Evolutionary conservation across 2,888 invertebrate genomes (phyloP), one percentile per base, ranked within the genome.

Genomic region (Ctenicera cuprea): DNA sequence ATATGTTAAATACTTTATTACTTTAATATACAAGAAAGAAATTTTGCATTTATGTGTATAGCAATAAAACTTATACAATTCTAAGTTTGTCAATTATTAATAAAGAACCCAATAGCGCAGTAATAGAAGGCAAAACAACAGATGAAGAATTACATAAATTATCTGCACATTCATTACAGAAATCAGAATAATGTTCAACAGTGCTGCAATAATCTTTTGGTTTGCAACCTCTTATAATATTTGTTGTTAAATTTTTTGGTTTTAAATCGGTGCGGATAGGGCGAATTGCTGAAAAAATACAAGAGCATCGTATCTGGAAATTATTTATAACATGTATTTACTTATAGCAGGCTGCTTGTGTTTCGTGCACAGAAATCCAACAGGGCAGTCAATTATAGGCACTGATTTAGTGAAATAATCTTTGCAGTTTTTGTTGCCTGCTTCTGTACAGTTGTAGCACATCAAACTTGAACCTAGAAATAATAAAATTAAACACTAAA

Each of bases 151-250:
- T 65, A 20, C 65, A 65, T 20, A 37, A 37, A 7, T 65, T 20
- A 3, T n/a, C 18, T n/a, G 20, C 16, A 8, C 65, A 65, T 7
- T 1, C 12, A 8, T 5, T 3, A 22, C 65, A 65, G 16, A 33
- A 65, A n/a, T 65, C 52, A 5, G 65, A 50, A 14, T 14, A 65
- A 12, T 52, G 14, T 14, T 65, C 38, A 0, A 65, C 65, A 3
- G 11, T 16, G 5, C 14, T 12, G 22, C 65, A 65, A 14, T 65
- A 65, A n/a, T 50, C 37, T 8, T 20, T 50, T 37, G 52, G 38
- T 9, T 37, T 65, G 16, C 65, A 48, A 18, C 37, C 52, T 38
- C 65, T 30, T 8, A 65, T 52, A 9, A 52, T 22, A 12, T 37
- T 37, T 26, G 1, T 22, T 5, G 30, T 52, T 9, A 52, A 8